Base-by-base conservation (phyloP, 2,797 vertebrate species). In the Ceryle rudis region DNA sequence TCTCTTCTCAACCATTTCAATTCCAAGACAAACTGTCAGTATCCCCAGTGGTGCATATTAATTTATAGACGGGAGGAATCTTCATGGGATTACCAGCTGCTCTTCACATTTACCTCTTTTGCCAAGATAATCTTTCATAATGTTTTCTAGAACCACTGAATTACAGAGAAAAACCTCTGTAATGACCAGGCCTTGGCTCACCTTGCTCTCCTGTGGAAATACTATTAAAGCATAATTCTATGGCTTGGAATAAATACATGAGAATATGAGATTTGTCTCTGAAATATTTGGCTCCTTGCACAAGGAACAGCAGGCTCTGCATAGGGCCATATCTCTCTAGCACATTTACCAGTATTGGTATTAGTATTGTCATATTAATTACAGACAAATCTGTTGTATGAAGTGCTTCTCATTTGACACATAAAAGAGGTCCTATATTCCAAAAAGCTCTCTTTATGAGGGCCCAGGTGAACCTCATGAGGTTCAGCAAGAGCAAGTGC, bases 11-110 rank as follows among this genome's bases (percentile, higher is more conserved):
- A 70, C 14, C 25, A 35, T 79, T 94, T 94, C n/a, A 85, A 23
- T 92, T 95, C 71, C 64, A 86, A 92, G 81, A 92, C 15, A 85
- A 94, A 91, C n/a, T 87, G 64, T 73, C 81, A 75, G 74, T 54
- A 94, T 93, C 33, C 86, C 79, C 58, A 92, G 54, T 55, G 89
- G 61, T 4, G 2, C 20, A 41, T 62, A 81, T 55, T 86, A 93
- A 91, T 83, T 94, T 91, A 96, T 55, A 95, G 95, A 92, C 15
- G 72, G 92, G 41, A 19, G 55, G 69, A 46, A 82, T 94, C 72
- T 92, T 93, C 75, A 81, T 47, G 39, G 54, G 61, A 94, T 97
- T 96, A 94, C 84, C 96, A 93, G 94, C 72, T 96, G 96, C 66
- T 96, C 84, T 94, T 96, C 94, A 72, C 65, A 93, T 95, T 93